Conservation (phyloP, 2,113 vertebrate genomes). For the Eretmodus cyanostictus region DNA sequence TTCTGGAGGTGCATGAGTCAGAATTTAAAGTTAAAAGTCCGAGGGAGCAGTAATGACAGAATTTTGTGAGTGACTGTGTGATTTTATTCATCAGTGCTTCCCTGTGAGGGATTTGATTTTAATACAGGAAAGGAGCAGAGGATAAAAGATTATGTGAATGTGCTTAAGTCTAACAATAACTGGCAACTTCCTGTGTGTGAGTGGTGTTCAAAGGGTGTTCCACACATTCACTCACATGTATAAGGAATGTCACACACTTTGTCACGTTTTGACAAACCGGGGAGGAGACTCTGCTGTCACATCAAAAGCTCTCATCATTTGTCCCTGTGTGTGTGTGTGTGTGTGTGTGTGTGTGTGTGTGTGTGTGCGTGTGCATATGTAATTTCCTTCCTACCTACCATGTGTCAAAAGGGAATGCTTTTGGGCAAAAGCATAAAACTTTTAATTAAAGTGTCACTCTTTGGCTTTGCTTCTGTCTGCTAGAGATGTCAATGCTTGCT, state of each 20-base stretch:
- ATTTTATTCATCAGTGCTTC: background rate
- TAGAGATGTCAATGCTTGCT: slow-evolving; percentile 1
- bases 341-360: background rate
- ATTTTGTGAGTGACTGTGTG: background rate
- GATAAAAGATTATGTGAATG: background rate
- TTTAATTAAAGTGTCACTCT: slow-evolving; percentile 50
- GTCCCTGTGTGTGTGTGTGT: background rate
- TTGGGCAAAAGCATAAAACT: background rate
- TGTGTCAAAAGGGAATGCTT: background rate
- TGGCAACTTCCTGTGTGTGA: background rate
- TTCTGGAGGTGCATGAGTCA: background rate
- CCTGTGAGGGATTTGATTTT: background rate
- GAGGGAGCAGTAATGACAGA: background rate
- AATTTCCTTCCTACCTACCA: background rate
- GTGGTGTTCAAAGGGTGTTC: background rate
- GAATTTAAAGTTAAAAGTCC: background rate
- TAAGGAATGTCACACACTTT: slow-evolving; percentile 4
- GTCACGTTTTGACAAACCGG: slow-evolving; percentile 22
- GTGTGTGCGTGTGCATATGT: background rate
- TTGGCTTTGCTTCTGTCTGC: background rate
- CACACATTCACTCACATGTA: background rate
- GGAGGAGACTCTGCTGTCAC: slow-evolving; percentile 12
- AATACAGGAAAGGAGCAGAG: background rate
- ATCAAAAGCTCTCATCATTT: slow-evolving; percentile 17
- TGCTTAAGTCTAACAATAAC: background rate